Conservation (phyloP, 1,140 invertebrate species). For the Drosophila kohkoa region DNA sequence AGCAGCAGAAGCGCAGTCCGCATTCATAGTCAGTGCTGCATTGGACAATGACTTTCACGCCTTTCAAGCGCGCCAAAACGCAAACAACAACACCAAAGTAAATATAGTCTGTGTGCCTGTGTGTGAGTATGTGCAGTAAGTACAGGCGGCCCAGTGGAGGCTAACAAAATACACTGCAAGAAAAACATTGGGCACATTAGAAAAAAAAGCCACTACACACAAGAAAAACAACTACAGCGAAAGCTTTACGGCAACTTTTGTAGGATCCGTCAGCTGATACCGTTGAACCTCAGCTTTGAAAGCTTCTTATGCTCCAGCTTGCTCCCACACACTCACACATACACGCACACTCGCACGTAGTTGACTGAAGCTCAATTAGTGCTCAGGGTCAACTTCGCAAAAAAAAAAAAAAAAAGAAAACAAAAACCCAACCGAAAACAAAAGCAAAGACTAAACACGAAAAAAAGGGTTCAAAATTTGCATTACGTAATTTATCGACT, state of each 20-base stretch:
- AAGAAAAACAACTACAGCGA: neutral
- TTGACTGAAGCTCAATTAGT: slow-evolving; percentile 22
- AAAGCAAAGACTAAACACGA: neutral
- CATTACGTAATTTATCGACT: slow-evolving; percentile 43
- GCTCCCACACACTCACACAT: slow-evolving; percentile 12
- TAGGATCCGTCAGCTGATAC: slow-evolving; percentile 47
- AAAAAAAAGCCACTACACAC: neutral
- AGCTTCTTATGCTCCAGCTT: slow-evolving; percentile 17
- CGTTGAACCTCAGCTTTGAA: slow-evolving; percentile 16
- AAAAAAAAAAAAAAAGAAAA: slow-evolving; percentile 2
- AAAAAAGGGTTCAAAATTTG: slow-evolving; percentile 41
- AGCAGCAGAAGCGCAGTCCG: slow-evolving; percentile 16
- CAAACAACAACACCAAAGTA: slow-evolving; percentile 35
- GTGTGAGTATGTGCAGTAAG: slow-evolving; percentile 17
- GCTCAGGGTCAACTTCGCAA: slow-evolving; percentile 37
- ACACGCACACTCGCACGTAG: neutral
- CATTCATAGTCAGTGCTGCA: slow-evolving; percentile 40
- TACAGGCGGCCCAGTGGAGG: slow-evolving; percentile 16
- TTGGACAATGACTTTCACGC: slow-evolving; percentile 80
- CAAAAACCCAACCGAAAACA: neutral
- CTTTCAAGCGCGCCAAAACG: slow-evolving; percentile 77
- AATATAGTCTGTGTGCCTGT: slow-evolving; percentile 9
- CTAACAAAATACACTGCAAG: slow-evolving; percentile 12
- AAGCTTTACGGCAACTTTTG: slow-evolving; percentile 12
- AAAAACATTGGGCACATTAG: neutral